Percentiles rank a stretch among this genome's conserved stretches.
phyloP scores from a whole-genome alignment of 1,140 invertebrate species.

The Drosophila nannoptera region DNA sequence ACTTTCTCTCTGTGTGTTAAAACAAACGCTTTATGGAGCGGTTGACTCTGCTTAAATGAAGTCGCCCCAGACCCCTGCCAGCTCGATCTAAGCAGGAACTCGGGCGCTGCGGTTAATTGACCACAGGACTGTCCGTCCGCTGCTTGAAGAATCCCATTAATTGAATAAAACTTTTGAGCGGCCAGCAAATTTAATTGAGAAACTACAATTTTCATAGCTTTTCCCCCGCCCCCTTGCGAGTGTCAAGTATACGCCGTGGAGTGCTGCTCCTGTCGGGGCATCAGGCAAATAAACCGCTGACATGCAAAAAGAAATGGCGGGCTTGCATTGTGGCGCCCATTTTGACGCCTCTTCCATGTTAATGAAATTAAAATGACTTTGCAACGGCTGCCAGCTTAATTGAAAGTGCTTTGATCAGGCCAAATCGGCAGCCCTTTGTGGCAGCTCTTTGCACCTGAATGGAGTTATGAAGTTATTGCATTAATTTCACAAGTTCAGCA shows the following conservation, averaged over 20 bases:
- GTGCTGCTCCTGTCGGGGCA: not conserved
- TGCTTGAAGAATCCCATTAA: slow-evolving; percentile 45
- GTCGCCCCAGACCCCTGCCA: slow-evolving; percentile 48
- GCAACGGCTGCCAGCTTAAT: not conserved
- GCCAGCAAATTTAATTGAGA: slow-evolving; percentile 39
- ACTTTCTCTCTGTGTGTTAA: slow-evolving; percentile 40
- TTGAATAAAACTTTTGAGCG: slow-evolving; percentile 49
- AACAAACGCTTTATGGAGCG: slow-evolving; percentile 47
- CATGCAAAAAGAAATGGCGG: not conserved
- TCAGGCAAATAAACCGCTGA: too few species aligned
- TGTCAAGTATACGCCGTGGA: slow-evolving; percentile 21
- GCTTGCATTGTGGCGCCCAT: slow-evolving; percentile 9
- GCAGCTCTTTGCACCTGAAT: slow-evolving; percentile 10
- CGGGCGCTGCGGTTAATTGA: slow-evolving; percentile 64
- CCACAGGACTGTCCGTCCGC: slow-evolving; percentile 40
- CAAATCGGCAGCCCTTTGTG: slow-evolving; percentile 12
- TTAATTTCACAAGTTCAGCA: too few species aligned
- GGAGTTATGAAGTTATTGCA: not conserved
- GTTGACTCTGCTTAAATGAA: slow-evolving; percentile 59
- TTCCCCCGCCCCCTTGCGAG: not conserved
- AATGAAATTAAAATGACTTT: slow-evolving; percentile 46
- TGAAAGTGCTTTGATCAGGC: slow-evolving; percentile 9
- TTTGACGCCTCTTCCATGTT: slow-evolving; percentile 25
- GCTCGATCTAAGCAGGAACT: slow-evolving; percentile 9
- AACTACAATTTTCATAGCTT: slow-evolving; percentile 49